Conservation (phyloP, 2,888 invertebrate genomes). For the Eupithecia subfuscata region DNA sequence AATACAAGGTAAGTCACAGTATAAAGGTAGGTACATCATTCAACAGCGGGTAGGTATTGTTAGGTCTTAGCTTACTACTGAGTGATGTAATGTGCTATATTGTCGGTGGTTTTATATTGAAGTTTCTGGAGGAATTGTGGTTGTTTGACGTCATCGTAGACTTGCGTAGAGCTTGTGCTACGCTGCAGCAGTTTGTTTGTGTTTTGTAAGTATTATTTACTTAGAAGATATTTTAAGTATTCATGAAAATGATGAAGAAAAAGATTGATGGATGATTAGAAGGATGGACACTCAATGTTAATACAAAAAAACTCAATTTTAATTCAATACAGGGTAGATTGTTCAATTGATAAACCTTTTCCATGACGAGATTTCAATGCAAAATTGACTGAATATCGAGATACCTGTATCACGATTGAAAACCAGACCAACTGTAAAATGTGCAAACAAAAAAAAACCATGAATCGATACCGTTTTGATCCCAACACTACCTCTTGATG, state of each 20-base stretch:
- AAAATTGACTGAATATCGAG: not conserved
- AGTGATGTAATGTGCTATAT: too few species aligned
- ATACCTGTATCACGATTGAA: not conserved
- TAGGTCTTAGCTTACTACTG: too few species aligned
- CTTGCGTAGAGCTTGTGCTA: not conserved
- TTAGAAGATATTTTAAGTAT: not conserved
- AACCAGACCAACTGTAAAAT: not conserved
- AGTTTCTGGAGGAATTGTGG: too few species aligned
- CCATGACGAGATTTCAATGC: not conserved
- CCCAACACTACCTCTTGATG: conserved; percentile 62
- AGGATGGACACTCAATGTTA: not conserved
- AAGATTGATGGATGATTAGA: not conserved
- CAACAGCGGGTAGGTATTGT: too few species aligned
- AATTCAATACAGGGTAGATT: not conserved
- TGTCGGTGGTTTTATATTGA: too few species aligned
- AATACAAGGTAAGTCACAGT: not conserved
- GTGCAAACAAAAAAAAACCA: not conserved
- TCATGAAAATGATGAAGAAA: not conserved
- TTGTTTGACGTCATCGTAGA: not conserved
- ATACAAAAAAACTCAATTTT: not conserved
- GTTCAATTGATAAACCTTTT: not conserved
- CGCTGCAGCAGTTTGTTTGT: not conserved
- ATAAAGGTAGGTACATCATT: too few species aligned
- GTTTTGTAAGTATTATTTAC: not conserved
- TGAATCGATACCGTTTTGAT: not conserved